phyloP scores from a whole-genome alignment of 1,140 invertebrate genomes.

The Arctopsyche grandis region DNA sequence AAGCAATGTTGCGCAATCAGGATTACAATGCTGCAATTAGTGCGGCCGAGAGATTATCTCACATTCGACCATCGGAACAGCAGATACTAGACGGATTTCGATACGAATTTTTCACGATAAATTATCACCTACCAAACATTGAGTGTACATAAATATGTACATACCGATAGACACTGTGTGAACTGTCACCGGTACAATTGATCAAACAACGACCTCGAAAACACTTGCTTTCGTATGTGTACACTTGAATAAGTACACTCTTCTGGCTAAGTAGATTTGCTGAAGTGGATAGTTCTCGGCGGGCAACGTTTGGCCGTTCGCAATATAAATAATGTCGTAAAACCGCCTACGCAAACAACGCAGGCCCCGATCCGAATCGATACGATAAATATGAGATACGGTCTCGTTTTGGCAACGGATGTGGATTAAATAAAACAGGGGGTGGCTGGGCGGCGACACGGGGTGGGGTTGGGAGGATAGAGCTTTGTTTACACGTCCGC shows the following conservation, averaged over 20 bases:
- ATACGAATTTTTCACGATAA: neutral
- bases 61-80: too few relatives aligned
- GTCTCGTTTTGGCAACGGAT: neutral
- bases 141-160: too few relatives aligned
- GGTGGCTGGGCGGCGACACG: neutral
- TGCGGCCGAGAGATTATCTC: too few relatives aligned
- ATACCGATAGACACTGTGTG: too few relatives aligned
- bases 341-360: constrained; percentile 1
- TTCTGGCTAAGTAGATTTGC: neutral
- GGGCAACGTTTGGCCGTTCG: neutral
- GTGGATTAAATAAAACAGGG: neutral
- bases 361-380: neutral
- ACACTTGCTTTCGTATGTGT: neutral
- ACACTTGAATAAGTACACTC: neutral
- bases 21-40: neutral
- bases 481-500: too few relatives aligned
- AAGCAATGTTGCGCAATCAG: neutral
- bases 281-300: neutral
- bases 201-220: constrained; percentile 20
- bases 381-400: constrained; percentile 14
- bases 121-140: neutral
- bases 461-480: too few relatives aligned
- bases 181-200: neutral
- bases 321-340: constrained; percentile 19
- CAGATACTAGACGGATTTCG: too few relatives aligned